Conservation (phyloP, 2,888 invertebrate genomes). For the Leucoptera coffeella region DNA sequence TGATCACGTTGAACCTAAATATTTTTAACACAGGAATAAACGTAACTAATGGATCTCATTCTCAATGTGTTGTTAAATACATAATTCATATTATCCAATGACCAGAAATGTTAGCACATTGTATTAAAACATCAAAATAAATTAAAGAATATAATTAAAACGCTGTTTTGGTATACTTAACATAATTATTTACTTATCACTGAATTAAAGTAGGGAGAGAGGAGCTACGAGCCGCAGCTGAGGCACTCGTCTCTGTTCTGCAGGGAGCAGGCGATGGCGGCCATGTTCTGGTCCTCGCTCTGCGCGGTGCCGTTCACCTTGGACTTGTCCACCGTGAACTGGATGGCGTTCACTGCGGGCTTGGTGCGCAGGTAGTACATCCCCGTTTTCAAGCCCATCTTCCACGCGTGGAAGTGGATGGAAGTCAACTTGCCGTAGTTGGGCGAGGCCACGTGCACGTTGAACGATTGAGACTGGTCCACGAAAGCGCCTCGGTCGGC, state of each 20-base stretch:
- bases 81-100: too few species aligned
- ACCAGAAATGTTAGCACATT: too few species aligned
- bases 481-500: conserved; percentile 97
- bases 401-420: conserved; percentile 98
- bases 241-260: conserved; percentile 83
- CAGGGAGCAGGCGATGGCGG: conserved; percentile 77
- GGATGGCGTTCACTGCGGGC: conserved; percentile 93
- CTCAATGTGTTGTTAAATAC: too few species aligned
- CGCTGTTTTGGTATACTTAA: too few species aligned
- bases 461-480: conserved; percentile 97
- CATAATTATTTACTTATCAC: too few species aligned
- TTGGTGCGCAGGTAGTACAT: conserved; percentile 98
- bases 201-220: not conserved
- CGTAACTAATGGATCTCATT: too few species aligned
- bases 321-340: conserved; percentile 93
- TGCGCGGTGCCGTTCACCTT: conserved; percentile 24
- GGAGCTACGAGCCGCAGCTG: conserved; percentile 72
- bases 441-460: conserved; percentile 94
- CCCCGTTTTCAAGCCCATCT: conserved; percentile 93
- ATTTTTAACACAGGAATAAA: too few species aligned
- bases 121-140: too few species aligned
- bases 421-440: conserved; percentile 91
- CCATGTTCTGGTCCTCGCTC: conserved; percentile 51
- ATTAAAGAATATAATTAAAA: too few species aligned
- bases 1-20: too few species aligned